Conservation (phyloP, 1,140 invertebrate genomes). For the Drosophila pachea region DNA sequence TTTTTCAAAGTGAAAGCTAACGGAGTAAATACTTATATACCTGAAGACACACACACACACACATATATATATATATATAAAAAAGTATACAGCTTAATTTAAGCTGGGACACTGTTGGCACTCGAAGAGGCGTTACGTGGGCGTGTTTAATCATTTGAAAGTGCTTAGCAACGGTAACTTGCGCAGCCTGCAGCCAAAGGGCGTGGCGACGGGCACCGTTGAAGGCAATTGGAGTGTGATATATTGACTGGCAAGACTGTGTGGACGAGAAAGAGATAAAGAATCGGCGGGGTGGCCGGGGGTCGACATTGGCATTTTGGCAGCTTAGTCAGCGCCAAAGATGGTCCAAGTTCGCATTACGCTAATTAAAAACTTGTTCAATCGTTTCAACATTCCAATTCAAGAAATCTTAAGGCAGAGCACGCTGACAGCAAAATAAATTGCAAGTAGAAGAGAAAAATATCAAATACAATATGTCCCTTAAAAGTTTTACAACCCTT, state of each 20-base stretch:
- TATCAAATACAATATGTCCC: not conserved
- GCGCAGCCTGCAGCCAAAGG: not conserved
- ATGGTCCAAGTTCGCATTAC: slow-evolving; percentile 33
- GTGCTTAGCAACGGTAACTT: slow-evolving; percentile 43
- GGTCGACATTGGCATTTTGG: slow-evolving; percentile 23
- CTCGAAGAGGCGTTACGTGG: slow-evolving; percentile 34
- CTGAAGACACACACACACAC: slow-evolving; percentile 5
- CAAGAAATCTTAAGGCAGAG: slow-evolving; percentile 22
- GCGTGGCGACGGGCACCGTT: slow-evolving; percentile 16
- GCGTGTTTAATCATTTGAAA: slow-evolving; percentile 57
- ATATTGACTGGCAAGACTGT: not conserved
- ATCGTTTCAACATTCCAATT: slow-evolving; percentile 28
- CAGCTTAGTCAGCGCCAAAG: slow-evolving; percentile 17
- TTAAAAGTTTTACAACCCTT: not conserved
- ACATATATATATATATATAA: slow-evolving; percentile 2
- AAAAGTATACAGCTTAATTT: slow-evolving; percentile 23
- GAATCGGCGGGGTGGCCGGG: not conserved
- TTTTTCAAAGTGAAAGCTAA: slow-evolving; percentile 37
- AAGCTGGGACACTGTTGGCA: slow-evolving; percentile 6
- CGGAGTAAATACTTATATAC: slow-evolving; percentile 6
- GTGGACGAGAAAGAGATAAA: not conserved
- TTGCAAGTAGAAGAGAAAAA: not conserved
- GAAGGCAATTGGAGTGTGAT: slow-evolving; percentile 20
- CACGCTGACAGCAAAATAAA: slow-evolving; percentile 5
- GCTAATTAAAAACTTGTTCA: slow-evolving; percentile 51